Conservation (phyloP, 2,113 vertebrate species). For the Strix aluco region DNA sequence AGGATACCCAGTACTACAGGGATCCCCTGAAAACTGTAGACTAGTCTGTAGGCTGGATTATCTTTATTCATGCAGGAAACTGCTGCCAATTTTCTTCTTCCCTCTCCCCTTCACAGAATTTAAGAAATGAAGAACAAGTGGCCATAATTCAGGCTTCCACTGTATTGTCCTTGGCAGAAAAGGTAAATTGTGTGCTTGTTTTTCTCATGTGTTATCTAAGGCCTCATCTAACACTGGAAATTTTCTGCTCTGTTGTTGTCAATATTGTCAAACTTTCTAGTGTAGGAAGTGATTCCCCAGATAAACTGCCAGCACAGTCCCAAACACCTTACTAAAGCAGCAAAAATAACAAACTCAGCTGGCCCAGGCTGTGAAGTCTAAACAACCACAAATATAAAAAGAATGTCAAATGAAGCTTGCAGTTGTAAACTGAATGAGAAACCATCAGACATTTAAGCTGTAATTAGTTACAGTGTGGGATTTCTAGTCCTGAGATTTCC, state of each 20-base stretch:
- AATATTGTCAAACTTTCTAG: neutral
- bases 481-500: neutral
- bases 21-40: neutral
- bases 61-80: neutral
- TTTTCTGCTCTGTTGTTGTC: neutral
- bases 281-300: neutral
- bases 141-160: slow-evolving; percentile 99
- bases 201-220: neutral
- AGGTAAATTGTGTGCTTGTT: slow-evolving; percentile 77
- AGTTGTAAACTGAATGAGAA: neutral
- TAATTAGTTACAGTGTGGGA: neutral
- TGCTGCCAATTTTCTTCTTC: neutral
- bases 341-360: neutral
- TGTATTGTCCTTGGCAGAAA: slow-evolving; percentile 95
- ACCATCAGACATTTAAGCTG: neutral
- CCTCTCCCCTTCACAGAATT: slow-evolving; percentile 79
- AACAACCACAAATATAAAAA: neutral
- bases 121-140: slow-evolving; percentile 98
- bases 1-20: neutral
- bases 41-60: neutral
- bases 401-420: neutral
- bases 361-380: neutral
- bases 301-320: neutral
- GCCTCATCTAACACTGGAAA: neutral
- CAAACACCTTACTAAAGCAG: neutral